These are phyloP conservation scores for Drosophila maculinotata DNA, from an alignment of 2,888 invertebrate species.

Conservation along the genomic window DNA sequence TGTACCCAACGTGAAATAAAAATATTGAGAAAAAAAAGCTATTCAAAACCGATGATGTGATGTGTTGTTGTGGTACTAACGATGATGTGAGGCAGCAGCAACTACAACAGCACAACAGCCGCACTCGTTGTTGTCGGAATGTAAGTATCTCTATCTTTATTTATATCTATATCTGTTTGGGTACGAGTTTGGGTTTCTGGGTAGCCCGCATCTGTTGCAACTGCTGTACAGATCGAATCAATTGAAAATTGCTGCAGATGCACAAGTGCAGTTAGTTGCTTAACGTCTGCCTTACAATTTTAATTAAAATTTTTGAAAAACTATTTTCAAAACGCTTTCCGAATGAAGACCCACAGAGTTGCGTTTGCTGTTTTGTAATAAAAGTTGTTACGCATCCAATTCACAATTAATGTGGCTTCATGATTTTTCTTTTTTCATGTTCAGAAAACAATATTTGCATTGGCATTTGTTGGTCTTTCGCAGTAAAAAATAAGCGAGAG, in stretches of 20 bases:
- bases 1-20: conserved; percentile 1
- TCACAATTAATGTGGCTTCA: neutral
- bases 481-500: too few species aligned
- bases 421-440: conserved; percentile 9
- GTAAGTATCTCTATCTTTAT: conserved; percentile 34
- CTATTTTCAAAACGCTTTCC: neutral
- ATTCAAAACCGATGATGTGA: conserved; percentile 46
- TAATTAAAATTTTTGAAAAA: conserved; percentile 14
- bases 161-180: conserved; percentile 10
- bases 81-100: conserved; percentile 27
- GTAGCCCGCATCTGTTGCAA: conserved; percentile 40
- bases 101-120: conserved; percentile 15
- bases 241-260: conserved; percentile 53
- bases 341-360: neutral
- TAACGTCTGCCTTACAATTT: conserved; percentile 17
- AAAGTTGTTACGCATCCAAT: neutral
- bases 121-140: conserved; percentile 25
- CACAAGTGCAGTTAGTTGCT: conserved; percentile 27
- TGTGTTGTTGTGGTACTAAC: conserved; percentile 16
- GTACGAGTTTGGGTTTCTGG: neutral
- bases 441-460: conserved; percentile 38
- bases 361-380: neutral
- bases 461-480: conserved; percentile 11
- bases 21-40: conserved; percentile 7
- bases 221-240: conserved; percentile 47